A percentile compares a stretch with the other conserved stretches of the same genome.
Evolutionary conservation across 2,113 vertebrate species (phyloP).

Genomic region (Peromyscus californicus): DNA sequence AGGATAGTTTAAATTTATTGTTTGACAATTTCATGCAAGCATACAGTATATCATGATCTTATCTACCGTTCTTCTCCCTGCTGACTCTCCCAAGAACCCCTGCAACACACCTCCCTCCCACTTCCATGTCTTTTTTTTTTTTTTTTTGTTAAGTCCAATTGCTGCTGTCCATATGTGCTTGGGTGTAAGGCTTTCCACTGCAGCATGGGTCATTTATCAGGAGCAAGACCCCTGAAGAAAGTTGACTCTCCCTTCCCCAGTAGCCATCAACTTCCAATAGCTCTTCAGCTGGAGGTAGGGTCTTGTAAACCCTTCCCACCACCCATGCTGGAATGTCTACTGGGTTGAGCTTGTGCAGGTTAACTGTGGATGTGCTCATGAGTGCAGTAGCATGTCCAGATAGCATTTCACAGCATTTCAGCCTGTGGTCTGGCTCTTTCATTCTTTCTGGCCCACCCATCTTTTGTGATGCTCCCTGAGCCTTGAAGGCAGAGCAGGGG

Average conservation of each 20-base stretch:
- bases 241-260: too few species aligned
- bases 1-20: slow-evolving; percentile 54
- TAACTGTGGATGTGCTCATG: background rate
- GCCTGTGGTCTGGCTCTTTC: background rate
- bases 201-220: background rate
- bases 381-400: background rate
- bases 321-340: too few species aligned
- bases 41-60: background rate
- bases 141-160: background rate
- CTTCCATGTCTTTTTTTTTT: too few species aligned
- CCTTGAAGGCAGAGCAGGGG: background rate
- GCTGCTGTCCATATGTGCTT: background rate
- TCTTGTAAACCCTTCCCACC: background rate
- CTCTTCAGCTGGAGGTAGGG: background rate
- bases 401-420: background rate
- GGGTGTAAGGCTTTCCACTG: background rate
- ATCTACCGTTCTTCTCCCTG: background rate
- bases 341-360: background rate
- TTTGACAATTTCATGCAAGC: background rate
- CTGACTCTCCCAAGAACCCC: background rate
- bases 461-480: background rate
- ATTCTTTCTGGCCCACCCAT: background rate
- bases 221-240: background rate
- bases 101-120: background rate
- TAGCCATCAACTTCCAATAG: background rate